A percentile compares a stretch with the other conserved stretches of the same genome.
phyloP scores from a whole-genome alignment of 2,888 invertebrate species.

The Microplitis deprimator region DNA sequence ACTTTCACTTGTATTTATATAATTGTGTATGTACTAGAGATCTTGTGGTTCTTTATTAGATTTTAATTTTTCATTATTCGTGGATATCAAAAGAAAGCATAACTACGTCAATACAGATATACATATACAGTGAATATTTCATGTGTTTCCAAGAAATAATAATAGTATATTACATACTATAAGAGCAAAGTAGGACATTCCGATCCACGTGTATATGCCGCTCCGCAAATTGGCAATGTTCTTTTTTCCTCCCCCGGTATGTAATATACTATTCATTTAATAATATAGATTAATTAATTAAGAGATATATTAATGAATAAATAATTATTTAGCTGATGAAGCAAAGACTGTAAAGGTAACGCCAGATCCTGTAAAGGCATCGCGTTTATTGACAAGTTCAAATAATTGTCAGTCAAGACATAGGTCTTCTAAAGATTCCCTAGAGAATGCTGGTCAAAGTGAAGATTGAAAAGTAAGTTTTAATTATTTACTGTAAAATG shows the following conservation, averaged over 20 bases:
- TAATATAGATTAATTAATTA: constrained; percentile 10
- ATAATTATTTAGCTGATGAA: constrained; percentile 57
- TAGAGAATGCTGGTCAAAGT: constrained; percentile 84
- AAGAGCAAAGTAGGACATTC: too few species aligned
- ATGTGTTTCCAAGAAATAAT: constrained; percentile 34
- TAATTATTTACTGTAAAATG: constrained; percentile 21
- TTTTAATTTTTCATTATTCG: not conserved
- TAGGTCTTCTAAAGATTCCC: constrained; percentile 91
- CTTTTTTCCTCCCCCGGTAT: too few species aligned
- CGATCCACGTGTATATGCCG: too few species aligned
- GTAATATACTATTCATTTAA: not conserved
- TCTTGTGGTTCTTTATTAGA: not conserved
- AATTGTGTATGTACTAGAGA: not conserved
- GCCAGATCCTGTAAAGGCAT: constrained; percentile 67
- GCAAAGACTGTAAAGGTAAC: constrained; percentile 68
- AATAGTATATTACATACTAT: not conserved
- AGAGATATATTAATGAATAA: not conserved
- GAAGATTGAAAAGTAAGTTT: constrained; percentile 82
- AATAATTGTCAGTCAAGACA: constrained; percentile 82
- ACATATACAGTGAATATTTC: not conserved
- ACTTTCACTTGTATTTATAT: not conserved
- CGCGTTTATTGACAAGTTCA: constrained; percentile 65
- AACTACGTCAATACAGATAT: not conserved
- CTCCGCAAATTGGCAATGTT: too few species aligned
- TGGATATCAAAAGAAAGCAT: not conserved